Percentiles rank a stretch among this genome's conserved stretches.
These are phyloP conservation scores for Formicarius rufipectus DNA, from an alignment of 2,113 vertebrate species.

Conservation along the genomic window DNA sequence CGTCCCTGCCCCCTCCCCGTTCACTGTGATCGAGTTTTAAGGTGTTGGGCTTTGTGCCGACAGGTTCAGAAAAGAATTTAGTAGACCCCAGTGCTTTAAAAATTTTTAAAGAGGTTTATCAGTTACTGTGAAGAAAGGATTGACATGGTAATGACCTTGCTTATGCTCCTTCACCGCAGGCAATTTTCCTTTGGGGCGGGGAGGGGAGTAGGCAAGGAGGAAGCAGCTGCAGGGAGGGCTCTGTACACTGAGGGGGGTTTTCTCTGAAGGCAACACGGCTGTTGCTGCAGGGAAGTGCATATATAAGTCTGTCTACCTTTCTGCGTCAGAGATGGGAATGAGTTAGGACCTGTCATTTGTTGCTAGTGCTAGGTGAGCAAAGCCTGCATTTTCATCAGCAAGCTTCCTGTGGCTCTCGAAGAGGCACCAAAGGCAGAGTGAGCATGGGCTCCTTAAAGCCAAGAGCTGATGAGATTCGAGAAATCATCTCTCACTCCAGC, in stretches of 20 bases:
- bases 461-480: not conserved
- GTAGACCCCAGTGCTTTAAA: not conserved
- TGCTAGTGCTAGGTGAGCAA: not conserved
- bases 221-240: slow-evolving; percentile 33
- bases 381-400: not conserved
- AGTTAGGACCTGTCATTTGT: not conserved
- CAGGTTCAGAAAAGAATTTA: not conserved
- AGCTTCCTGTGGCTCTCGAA: not conserved
- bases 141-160: not conserved
- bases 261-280: not conserved
- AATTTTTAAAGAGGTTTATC: not conserved
- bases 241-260: not conserved
- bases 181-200: not conserved
- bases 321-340: not conserved
- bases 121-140: not conserved
- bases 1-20: accelerated
- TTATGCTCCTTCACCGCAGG: not conserved
- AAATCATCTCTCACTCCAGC: not conserved
- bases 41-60: not conserved
- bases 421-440: not conserved
- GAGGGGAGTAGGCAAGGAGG: not conserved
- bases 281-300: not conserved
- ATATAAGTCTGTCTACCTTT: not conserved
- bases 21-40: not conserved
- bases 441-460: not conserved